Evolutionary conservation across 2,888 invertebrate species (phyloP).

Genomic region (Habrosyne pyritoides): DNA sequence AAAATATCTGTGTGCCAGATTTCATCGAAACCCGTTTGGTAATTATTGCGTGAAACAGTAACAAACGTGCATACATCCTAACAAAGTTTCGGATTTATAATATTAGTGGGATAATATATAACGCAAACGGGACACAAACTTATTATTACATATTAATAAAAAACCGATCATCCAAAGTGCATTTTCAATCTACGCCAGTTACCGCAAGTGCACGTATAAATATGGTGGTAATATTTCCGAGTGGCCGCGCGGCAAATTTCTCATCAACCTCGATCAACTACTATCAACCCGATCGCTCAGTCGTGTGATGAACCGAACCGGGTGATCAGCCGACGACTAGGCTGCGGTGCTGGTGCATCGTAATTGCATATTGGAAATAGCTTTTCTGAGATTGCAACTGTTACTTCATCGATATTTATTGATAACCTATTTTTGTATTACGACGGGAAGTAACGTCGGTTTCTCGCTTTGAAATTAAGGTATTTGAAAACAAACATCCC

Average conservation of each 20-base stretch:
- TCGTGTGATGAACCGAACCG: slow-evolving; percentile 39
- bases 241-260: slow-evolving; percentile 74
- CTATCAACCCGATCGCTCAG: slow-evolving; percentile 36
- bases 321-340: slow-evolving; percentile 1
- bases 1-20: too few species aligned
- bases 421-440: background rate
- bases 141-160: background rate
- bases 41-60: too few species aligned
- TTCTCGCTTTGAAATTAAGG: too few species aligned
- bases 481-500: too few species aligned
- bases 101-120: too few species aligned
- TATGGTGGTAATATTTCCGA: slow-evolving; percentile 49
- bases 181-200: background rate
- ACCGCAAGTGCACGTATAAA: slow-evolving; percentile 19
- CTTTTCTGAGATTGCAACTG: background rate
- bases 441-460: too few species aligned
- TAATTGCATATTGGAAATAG: slow-evolving; percentile 42
- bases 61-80: too few species aligned
- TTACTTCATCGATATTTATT: background rate
- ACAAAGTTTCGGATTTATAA: too few species aligned
- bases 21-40: too few species aligned
- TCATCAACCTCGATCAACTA: slow-evolving; percentile 48
- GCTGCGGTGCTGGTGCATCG: slow-evolving; percentile 28
- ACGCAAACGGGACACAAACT: background rate
- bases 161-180: background rate